Base-by-base conservation (phyloP, 1,140 invertebrate species). In the Cotesia chilonis region DNA sequence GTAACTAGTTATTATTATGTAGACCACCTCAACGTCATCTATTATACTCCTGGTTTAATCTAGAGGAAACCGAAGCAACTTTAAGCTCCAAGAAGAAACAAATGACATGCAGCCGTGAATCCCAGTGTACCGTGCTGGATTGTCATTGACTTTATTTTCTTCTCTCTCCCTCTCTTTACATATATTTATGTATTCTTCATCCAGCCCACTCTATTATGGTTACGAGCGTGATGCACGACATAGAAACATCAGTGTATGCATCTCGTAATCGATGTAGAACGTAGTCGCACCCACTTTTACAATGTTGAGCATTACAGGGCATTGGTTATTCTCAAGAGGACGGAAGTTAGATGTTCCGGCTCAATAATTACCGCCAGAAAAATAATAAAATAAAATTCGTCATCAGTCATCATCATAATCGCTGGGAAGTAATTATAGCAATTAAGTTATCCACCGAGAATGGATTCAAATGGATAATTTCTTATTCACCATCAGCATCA, bases 301-400 rank as follows among this genome's bases (percentile, higher is more conserved):
- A 65, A 68, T 72, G 41, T 47, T 9, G 41, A 47, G 6, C 41
- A 6, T 2, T 3, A 28, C 28, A 28, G 28, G 28, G 28, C 28
- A 47, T 10, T 47, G 6, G 6, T 10, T 9, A 47, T 47, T 47
- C 10, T 9, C 2, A 7, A 4, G 59, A 37, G 70, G 66, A 71
- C 74, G 74, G 74, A 75, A 72, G 74, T 69, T 28, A 28, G 60
- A 72, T 72, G 66, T 75, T 75, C 68, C 52, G 70, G 60, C 41
- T 54, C 51, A 75, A 47, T 38, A 52, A 71, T 36, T 51, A 12
- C 54, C 38, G 20, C 41, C 41, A 47, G 6, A 38, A 57, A 69
- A 54, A 73, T 69, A 60, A 55, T 67, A 67, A 54, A 73, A 47
- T 47, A 47, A 47, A 47, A 47, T 47, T 47, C 41, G 41, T 47